phyloP scores from a whole-genome alignment of 2,888 invertebrate genomes.

The Cistogaster globosa region DNA sequence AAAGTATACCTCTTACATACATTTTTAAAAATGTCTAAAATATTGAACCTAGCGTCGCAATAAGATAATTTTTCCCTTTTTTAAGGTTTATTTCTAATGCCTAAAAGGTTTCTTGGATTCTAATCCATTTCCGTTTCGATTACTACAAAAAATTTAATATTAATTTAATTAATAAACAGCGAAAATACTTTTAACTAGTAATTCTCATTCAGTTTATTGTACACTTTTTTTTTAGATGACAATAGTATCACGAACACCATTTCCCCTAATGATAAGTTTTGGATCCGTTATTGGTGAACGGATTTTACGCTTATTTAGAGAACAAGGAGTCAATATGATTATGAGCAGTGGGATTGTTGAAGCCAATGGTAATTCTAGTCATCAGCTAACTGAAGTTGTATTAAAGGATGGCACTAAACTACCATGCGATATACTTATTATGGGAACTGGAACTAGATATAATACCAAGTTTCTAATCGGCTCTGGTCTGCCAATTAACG shows the following conservation, averaged over 20 bases:
- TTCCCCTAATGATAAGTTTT: constrained; percentile 90
- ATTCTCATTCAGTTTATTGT: no score
- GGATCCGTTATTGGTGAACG: constrained; percentile 91
- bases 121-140: no score
- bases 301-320: constrained; percentile 88
- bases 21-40: no score
- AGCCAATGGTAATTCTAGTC: constrained; percentile 85
- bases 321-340: constrained; percentile 90
- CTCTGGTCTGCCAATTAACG: constrained; percentile 87
- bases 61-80: no score
- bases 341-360: constrained; percentile 86
- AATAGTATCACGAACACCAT: constrained; percentile 89
- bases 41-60: no score
- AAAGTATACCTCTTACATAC: no score
- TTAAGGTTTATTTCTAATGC: no score
- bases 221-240: constrained; percentile 71
- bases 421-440: constrained; percentile 91
- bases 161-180: no score
- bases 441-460: constrained; percentile 93
- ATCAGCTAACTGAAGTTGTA: constrained; percentile 87
- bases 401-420: constrained; percentile 88
- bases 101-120: no score
- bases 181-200: neutral
- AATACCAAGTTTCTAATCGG: constrained; percentile 92
- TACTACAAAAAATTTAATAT: no score